These are phyloP conservation scores for Dicrurus megarhynchus DNA, from an alignment of 2,113 vertebrate species.

Conservation along the genomic window DNA sequence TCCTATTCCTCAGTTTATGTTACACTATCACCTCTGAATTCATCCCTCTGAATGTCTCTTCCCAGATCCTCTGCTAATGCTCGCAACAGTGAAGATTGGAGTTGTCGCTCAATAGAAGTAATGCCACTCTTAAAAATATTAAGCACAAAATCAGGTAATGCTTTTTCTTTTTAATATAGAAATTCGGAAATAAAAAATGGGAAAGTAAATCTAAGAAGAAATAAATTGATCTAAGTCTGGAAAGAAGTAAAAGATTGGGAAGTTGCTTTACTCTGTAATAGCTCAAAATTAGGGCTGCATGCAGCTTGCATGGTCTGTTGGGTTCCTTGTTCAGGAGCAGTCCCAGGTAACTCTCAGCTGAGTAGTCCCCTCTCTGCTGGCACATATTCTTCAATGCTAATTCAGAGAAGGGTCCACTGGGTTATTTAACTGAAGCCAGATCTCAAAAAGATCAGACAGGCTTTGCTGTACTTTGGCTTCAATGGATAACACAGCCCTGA, in stretches of 20 bases:
- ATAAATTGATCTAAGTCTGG: background rate
- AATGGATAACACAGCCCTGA: background rate
- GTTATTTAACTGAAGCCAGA: background rate
- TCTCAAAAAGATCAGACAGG: background rate
- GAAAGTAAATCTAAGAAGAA: background rate
- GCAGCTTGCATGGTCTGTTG: background rate
- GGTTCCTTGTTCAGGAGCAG: background rate
- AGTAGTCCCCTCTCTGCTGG: background rate
- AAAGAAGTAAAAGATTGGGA: background rate
- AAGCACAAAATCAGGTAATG: background rate
- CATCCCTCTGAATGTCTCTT: background rate
- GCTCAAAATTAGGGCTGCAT: background rate
- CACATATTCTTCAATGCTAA: background rate
- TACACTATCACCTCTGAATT: background rate
- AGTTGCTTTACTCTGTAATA: background rate
- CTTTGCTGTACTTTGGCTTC: conserved; percentile 21
- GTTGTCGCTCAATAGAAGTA: background rate
- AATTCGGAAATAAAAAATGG: background rate
- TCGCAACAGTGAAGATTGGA: background rate
- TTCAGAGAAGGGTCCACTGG: background rate
- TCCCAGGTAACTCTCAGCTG: background rate
- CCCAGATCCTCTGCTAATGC: background rate
- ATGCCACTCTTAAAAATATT: background rate
- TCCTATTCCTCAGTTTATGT: background rate
- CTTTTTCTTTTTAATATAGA: background rate